phyloP scores from a whole-genome alignment of 2,888 invertebrate species.

The Halictus ligatus region DNA sequence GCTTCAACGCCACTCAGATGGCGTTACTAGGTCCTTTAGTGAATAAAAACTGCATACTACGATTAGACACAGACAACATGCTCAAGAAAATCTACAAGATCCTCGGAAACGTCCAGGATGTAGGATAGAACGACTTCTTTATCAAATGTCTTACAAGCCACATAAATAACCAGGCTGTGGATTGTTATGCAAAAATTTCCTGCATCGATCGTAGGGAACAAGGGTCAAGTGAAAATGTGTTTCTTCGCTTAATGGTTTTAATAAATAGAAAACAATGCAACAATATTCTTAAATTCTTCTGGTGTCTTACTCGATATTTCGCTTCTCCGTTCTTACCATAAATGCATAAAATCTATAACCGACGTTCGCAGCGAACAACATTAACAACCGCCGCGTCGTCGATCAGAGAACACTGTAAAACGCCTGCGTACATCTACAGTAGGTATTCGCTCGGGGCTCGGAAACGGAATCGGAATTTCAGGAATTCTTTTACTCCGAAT shows the following conservation, averaged over 20 bases:
- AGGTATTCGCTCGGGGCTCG: not conserved
- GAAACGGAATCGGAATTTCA: not conserved
- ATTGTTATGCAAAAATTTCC: no score
- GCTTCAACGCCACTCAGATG: conserved; percentile 2
- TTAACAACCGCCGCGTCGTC: not conserved
- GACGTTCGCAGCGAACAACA: not conserved
- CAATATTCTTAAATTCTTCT: not conserved
- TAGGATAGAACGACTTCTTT: no score
- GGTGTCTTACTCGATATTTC: not conserved
- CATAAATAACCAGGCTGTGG: no score
- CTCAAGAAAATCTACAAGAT: no score
- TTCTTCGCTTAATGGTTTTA: not conserved
- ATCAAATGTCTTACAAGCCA: no score
- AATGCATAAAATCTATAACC: not conserved
- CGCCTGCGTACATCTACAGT: not conserved
- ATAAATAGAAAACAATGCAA: not conserved
- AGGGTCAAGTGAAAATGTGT: not conserved
- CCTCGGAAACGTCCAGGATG: no score
- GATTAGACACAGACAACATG: not conserved
- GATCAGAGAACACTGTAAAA: not conserved
- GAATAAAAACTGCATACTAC: not conserved
- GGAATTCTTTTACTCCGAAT: not conserved
- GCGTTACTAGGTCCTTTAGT: conserved; percentile 5
- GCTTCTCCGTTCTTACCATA: not conserved
- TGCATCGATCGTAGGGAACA: not conserved